Conservation (phyloP, 2,113 vertebrate genomes). For the Canis aureus region DNA sequence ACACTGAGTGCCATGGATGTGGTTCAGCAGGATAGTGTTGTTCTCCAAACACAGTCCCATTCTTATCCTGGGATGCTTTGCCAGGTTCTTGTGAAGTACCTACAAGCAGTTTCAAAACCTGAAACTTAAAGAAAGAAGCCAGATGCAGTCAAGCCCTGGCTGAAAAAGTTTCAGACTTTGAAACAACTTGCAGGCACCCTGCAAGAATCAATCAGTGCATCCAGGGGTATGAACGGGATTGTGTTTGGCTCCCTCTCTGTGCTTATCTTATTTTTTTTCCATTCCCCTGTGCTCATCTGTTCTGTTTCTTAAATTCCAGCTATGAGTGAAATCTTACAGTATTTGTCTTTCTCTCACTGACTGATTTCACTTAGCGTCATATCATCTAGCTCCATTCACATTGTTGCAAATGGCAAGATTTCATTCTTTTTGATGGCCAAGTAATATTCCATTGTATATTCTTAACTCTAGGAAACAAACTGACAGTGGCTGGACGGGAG, state of each 20-base stretch:
- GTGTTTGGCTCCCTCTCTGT: background rate
- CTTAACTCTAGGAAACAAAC: background rate
- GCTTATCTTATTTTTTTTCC: background rate
- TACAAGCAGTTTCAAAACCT: background rate
- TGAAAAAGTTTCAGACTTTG: background rate
- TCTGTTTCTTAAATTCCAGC: background rate
- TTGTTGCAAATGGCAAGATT: background rate
- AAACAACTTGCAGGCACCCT: background rate
- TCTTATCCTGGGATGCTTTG: background rate
- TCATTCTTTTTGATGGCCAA: background rate
- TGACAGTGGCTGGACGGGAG: background rate
- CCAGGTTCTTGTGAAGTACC: background rate
- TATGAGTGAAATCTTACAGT: background rate
- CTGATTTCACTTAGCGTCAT: background rate
- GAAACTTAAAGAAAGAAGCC: background rate
- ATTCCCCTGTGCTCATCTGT: background rate
- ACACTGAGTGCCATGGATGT: background rate
- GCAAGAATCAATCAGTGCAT: background rate
- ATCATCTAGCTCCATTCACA: background rate
- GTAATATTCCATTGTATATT: background rate
- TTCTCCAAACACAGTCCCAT: background rate
- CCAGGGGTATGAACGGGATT: background rate
- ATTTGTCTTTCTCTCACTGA: background rate
- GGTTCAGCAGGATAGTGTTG: background rate
- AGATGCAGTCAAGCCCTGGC: background rate